Evolutionary conservation across 2,113 vertebrate species (phyloP).

Genomic region (Semicossyphus pulcher): DNA sequence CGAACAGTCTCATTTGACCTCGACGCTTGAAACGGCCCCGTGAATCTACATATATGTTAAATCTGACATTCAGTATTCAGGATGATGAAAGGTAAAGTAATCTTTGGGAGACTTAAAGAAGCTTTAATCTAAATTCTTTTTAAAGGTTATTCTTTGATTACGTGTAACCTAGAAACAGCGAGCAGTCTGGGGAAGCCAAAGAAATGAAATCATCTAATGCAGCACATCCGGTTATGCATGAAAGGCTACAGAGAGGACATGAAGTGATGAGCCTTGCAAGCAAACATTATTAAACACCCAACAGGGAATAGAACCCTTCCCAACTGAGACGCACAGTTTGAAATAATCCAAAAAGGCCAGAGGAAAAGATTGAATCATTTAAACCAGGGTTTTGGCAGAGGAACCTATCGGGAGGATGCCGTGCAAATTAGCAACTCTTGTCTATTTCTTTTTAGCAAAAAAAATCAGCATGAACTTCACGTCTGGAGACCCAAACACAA

Average conservation of each 20-base stretch:
- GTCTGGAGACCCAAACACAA: conserved; percentile 10
- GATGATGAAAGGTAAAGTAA: conserved; percentile 31
- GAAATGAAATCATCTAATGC: conserved; percentile 32
- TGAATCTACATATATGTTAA: conserved; percentile 20
- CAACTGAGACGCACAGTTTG: conserved; percentile 9
- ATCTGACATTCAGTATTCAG: conserved; percentile 10
- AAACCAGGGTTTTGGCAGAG: conserved; percentile 30
- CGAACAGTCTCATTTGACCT: conserved; percentile 13
- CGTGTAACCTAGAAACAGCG: conserved; percentile 19
- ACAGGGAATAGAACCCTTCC: conserved; percentile 18
- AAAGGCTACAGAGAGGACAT: conserved; percentile 18
- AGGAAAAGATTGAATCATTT: conserved; percentile 28
- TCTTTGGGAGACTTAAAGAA: not conserved
- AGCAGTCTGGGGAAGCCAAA: not conserved
- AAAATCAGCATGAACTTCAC: conserved; percentile 8
- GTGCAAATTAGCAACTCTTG: conserved; percentile 34
- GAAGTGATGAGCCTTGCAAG: conserved; percentile 21
- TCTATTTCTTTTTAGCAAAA: conserved; percentile 32
- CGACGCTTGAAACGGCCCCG: conserved; percentile 3
- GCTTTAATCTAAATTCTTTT: not conserved
- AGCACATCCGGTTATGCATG: conserved; percentile 10
- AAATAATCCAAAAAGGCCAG: conserved; percentile 26
- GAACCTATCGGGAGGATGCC: not conserved
- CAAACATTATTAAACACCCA: conserved; percentile 34
- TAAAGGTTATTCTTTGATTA: not conserved